Evolutionary conservation across 2,797 vertebrate species (phyloP).

Genomic region (Rhinoraja longicauda): DNA sequence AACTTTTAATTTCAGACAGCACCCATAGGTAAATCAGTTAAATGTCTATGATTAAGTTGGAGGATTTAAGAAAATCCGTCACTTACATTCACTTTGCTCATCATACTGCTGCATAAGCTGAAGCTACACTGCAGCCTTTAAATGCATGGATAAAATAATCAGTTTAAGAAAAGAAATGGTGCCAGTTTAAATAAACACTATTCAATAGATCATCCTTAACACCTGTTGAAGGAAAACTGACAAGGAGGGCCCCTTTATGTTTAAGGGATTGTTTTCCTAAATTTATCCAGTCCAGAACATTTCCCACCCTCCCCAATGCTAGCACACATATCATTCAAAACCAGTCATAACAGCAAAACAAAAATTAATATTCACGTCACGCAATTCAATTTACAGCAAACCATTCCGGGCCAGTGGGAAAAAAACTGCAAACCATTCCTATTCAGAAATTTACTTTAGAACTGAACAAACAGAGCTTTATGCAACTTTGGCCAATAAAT

Average conservation of each 20-base stretch:
- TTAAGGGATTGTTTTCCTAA: background rate
- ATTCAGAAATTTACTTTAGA: background rate
- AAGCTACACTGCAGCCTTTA: background rate
- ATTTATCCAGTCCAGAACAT: background rate
- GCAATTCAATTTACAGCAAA: background rate
- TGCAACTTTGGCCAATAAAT: conserved; percentile 10
- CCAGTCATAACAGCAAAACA: background rate
- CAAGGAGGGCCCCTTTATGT: background rate
- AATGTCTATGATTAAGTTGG: background rate
- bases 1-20: background rate
- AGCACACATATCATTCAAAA: conserved; percentile 2
- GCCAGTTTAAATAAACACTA: background rate
- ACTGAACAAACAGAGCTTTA: background rate
- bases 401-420: background rate
- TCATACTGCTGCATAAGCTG: background rate
- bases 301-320: background rate
- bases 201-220: background rate
- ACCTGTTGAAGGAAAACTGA: background rate
- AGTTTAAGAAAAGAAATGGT: too few relatives aligned
- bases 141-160: background rate
- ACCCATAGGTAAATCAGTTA: background rate
- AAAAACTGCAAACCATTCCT: conserved; percentile 13
- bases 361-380: background rate
- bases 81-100: background rate
- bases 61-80: background rate